Evolutionary conservation across 2,113 vertebrate species (phyloP).

Genomic region (Terrapene triunguis): DNA sequence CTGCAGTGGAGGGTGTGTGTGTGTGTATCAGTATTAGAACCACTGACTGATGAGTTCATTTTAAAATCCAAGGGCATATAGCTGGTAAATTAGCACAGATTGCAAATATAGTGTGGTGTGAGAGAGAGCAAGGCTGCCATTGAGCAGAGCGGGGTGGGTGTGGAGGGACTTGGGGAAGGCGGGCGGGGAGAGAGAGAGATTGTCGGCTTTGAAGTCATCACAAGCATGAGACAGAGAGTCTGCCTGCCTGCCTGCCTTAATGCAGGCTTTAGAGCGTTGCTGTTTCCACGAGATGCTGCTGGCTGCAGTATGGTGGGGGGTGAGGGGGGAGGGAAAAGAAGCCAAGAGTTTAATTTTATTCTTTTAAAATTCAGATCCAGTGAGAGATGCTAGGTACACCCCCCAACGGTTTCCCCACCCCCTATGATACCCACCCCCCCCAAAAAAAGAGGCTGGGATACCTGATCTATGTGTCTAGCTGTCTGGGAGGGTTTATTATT

Average conservation of each 20-base stretch:
- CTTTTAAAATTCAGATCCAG: slow-evolving; percentile 23
- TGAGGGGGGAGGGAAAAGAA: background rate
- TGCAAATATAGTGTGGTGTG: slow-evolving; percentile 68
- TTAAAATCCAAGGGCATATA: slow-evolving; percentile 72
- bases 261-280: slow-evolving; percentile 61
- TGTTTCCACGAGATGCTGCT: slow-evolving; percentile 60
- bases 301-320: slow-evolving; percentile 40
- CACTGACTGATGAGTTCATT: slow-evolving; percentile 71
- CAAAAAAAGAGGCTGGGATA: slow-evolving; percentile 25
- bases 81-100: slow-evolving; percentile 72
- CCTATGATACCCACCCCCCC: background rate
- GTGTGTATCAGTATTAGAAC: slow-evolving; percentile 41
- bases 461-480: slow-evolving; percentile 43
- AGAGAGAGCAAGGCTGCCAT: slow-evolving; percentile 18
- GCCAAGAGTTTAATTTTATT: slow-evolving; percentile 14
- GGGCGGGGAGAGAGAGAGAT: slow-evolving; percentile 9
- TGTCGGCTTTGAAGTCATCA: slow-evolving; percentile 61
- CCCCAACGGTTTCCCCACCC: background rate
- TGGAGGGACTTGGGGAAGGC: background rate
- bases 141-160: slow-evolving; percentile 44
- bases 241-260: slow-evolving; percentile 48
- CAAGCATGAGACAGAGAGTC: slow-evolving; percentile 50
- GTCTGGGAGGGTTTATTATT: background rate
- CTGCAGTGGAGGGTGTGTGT: slow-evolving; percentile 61
- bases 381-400: background rate